Evolutionary conservation across 2,888 invertebrate genomes (phyloP).

Genomic region (Eristalis arbustorum): DNA sequence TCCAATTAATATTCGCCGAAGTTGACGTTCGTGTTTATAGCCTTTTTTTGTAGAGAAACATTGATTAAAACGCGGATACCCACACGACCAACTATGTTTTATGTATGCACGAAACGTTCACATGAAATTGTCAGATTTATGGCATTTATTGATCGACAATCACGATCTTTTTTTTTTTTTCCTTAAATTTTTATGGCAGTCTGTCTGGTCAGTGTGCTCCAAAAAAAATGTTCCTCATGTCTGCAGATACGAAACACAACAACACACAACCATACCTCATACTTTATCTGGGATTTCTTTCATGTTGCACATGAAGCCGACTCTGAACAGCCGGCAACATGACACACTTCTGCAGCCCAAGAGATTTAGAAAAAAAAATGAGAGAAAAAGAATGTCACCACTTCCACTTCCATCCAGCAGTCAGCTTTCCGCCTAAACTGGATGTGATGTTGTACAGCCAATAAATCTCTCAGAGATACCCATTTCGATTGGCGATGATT

Average conservation of each 20-base stretch:
- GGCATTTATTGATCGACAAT: slow-evolving; percentile 4
- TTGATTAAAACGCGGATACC: not conserved
- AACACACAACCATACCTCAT: not conserved
- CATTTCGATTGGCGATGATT: slow-evolving; percentile 14
- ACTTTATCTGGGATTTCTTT: not conserved
- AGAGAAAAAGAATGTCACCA: not conserved
- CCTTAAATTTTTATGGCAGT: not conserved
- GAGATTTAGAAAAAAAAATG: not conserved
- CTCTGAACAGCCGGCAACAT: not conserved
- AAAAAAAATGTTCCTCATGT: not conserved
- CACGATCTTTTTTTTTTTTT: not conserved
- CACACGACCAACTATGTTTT: not conserved
- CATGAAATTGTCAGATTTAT: slow-evolving; percentile 4
- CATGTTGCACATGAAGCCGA: not conserved
- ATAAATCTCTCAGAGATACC: slow-evolving; percentile 6
- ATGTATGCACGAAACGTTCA: slow-evolving; percentile 6
- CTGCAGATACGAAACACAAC: not conserved
- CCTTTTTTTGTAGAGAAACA: not conserved
- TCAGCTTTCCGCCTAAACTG: slow-evolving; percentile 13
- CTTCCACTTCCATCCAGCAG: not conserved
- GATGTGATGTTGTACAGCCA: not conserved
- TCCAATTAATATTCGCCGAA: slow-evolving; percentile 1
- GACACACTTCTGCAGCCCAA: not conserved
- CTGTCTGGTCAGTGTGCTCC: not conserved
- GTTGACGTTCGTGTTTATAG: not conserved